These are phyloP conservation scores for Zaprionus kolodkinae DNA, from an alignment of 1,140 invertebrate species.

Conservation along the genomic window DNA sequence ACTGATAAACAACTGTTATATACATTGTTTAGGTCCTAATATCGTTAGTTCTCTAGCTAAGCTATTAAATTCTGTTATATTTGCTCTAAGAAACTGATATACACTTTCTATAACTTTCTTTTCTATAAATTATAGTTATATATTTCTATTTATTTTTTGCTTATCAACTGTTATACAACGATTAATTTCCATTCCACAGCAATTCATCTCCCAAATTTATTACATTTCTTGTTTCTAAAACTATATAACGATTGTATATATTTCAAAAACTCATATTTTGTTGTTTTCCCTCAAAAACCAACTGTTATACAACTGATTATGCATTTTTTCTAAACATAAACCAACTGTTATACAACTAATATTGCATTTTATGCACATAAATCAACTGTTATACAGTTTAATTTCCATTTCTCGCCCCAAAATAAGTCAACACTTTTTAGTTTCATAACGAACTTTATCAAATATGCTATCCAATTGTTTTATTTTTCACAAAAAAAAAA, in stretches of 20 bases:
- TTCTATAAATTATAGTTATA: too few species aligned
- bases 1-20: not conserved
- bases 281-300: not conserved
- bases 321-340: not conserved
- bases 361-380: not conserved
- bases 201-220: too few species aligned
- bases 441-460: slow-evolving; percentile 36
- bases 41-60: not conserved
- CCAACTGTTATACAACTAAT: not conserved
- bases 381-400: not conserved
- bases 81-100: not conserved
- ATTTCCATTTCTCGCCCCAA: not conserved
- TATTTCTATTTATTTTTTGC: too few species aligned
- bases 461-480: slow-evolving; percentile 52
- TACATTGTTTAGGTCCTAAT: not conserved
- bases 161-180: not conserved
- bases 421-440: not conserved
- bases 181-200: not conserved
- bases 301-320: not conserved
- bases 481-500: slow-evolving; percentile 62
- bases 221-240: not conserved
- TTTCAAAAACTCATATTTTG: not conserved
- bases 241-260: too few species aligned
- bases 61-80: not conserved
- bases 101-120: too few species aligned